These are phyloP conservation scores for Saccostrea glomerata DNA, from an alignment of 1,140 invertebrate genomes.

Conservation along the genomic window DNA sequence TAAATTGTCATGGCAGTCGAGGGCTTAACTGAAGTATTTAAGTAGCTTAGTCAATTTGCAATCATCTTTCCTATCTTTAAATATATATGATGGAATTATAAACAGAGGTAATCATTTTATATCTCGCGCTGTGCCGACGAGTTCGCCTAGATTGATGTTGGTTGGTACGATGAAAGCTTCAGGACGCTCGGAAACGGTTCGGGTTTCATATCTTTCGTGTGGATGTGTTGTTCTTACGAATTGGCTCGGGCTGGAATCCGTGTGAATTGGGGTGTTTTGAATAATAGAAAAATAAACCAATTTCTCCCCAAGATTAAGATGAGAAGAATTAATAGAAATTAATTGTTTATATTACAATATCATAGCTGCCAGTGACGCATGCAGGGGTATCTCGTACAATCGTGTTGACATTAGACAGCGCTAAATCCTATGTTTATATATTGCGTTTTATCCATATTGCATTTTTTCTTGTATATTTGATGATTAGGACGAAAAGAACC, in stretches of 20 bases:
- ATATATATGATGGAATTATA: constrained; percentile 19
- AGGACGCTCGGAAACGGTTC: background rate
- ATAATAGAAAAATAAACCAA: constrained; percentile 46
- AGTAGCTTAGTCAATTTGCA: constrained; percentile 31
- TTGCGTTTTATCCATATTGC: constrained; percentile 6
- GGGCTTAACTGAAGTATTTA: constrained; percentile 12
- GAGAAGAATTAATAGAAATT: constrained; percentile 34
- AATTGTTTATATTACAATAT: constrained; percentile 39
- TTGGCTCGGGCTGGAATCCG: constrained; percentile 26
- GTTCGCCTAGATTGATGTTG: background rate
- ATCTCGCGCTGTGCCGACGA: background rate
- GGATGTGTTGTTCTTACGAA: constrained; percentile 33
- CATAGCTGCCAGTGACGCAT: constrained; percentile 12
- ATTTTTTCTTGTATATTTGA: constrained; percentile 5
- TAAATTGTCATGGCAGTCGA: background rate
- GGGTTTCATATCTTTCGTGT: constrained; percentile 31
- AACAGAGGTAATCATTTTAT: constrained; percentile 41
- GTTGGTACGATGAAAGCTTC: constrained; percentile 21
- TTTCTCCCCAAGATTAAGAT: constrained; percentile 27
- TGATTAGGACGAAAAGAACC: background rate
- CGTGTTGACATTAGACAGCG: constrained; percentile 15
- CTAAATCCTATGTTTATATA: constrained; percentile 25
- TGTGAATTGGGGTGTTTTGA: constrained; percentile 30
- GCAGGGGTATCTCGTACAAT: constrained; percentile 9
- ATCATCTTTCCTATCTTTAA: background rate